Base-by-base conservation (phyloP, 2,888 invertebrate species). In the Pyrrhia umbra region DNA sequence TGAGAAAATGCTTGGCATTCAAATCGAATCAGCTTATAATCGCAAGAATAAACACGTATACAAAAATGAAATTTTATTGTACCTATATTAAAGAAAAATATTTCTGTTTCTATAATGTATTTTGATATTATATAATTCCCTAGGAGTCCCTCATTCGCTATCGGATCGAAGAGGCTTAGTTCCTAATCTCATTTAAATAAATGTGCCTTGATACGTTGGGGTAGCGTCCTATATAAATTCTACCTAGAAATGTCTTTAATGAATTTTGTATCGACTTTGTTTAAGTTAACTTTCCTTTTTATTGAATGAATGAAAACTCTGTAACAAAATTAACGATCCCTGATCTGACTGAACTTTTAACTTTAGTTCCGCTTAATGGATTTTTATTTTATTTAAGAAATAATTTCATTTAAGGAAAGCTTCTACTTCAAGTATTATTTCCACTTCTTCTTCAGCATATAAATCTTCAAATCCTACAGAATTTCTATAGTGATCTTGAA, bases 151-250 rank as follows among this genome's bases (percentile, higher is more conserved):
- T 20, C 18, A 21, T 37, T 64, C 62, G 57, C 46, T 40, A 34
- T 59, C 9, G 34, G 52, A 56, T 63, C 68, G 46, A 45, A 51
- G 23, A 63, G 54, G 64, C 47, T 70, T 66, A 72, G 61, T 57
- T 56, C 51, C 56, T 74, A 62, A 70, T 68, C 45, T 66, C 23
- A 62, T 79, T 75, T 69, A 47, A 61, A 73, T 68, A 66, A 54
- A 75, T 54, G 55, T 42, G 45, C 34, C 15, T 45, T 18, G n/a
- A 18, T 54, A 40, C 51, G 37, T 58, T 40, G 5, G 27, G 51
- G 16, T 34, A 15, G 20, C 6, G 20, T 47, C 46, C 15, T 20
- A 25, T 45, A 34, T 16, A 25, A 23, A 54, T 42, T 37, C 6
- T 18, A 40, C 20, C 4, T 16, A 25, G 2, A 37, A 66, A 66